phyloP scores from a whole-genome alignment of 2,888 invertebrate species.

The Spodoptera picta region DNA sequence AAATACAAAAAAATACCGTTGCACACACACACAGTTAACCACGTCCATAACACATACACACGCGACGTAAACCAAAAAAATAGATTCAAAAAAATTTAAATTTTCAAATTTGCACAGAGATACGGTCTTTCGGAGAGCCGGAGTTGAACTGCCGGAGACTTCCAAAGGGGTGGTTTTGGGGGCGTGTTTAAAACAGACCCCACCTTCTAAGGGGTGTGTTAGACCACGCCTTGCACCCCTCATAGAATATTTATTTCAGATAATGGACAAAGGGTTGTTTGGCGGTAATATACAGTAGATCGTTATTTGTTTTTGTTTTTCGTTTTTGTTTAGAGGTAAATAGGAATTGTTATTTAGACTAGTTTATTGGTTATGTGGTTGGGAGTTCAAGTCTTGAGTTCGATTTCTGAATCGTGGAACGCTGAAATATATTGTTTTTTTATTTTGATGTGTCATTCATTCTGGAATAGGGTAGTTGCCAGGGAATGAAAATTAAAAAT shows the following conservation, averaged over 20 bases:
- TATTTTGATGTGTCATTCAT: too few relatives aligned
- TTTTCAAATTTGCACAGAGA: conserved; percentile 14
- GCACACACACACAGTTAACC: too few relatives aligned
- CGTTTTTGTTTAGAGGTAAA: not conserved
- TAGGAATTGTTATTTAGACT: not conserved
- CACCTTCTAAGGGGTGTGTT: conserved; percentile 31
- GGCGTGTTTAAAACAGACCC: conserved; percentile 36
- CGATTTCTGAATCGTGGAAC: too few relatives aligned
- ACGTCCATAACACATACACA: conserved; percentile 8
- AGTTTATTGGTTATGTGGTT: too few relatives aligned
- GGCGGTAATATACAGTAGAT: conserved; percentile 3
- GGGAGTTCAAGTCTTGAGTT: too few relatives aligned
- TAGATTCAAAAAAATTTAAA: conserved; percentile 23
- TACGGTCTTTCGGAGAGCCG: conserved; percentile 23
- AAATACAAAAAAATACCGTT: too few relatives aligned
- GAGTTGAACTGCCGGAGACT: conserved; percentile 25
- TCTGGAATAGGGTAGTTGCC: too few relatives aligned
- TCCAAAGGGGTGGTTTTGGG: not conserved
- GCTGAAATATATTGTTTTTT: too few relatives aligned
- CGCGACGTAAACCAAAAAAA: conserved; percentile 1
- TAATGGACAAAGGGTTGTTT: conserved; percentile 42
- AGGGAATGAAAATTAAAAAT: too few relatives aligned
- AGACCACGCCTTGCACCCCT: conserved; percentile 34
- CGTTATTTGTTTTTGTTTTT: conserved; percentile 16
- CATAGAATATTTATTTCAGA: conserved; percentile 38